A percentile compares a stretch with the other conserved stretches of the same genome.
phyloP scores from a whole-genome alignment of 2,888 invertebrate genomes.

The Drosophila prolongata region DNA sequence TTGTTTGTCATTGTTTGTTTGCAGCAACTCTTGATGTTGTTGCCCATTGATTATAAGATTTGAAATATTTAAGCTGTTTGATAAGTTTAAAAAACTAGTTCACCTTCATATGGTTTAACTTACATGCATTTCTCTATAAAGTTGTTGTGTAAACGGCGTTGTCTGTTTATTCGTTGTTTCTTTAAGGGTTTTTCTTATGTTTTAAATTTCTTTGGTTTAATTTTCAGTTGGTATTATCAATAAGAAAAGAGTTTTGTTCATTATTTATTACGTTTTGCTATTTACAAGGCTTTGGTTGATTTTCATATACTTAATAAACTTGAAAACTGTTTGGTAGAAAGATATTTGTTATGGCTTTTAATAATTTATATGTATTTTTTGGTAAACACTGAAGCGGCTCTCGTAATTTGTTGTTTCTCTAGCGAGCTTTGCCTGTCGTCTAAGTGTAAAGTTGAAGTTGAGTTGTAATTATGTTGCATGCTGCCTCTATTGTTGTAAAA shows the following conservation, averaged over 20 bases:
- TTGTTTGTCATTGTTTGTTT: slow-evolving; percentile 46
- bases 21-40: slow-evolving; percentile 8
- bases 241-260: slow-evolving; percentile 36
- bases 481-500: slow-evolving; percentile 37
- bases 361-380: slow-evolving; percentile 6
- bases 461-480: slow-evolving; percentile 71
- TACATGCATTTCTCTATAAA: slow-evolving; percentile 63
- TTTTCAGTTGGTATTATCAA: slow-evolving; percentile 14
- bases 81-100: neutral
- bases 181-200: slow-evolving; percentile 5
- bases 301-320: slow-evolving; percentile 30
- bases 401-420: slow-evolving; percentile 39
- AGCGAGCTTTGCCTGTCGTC: slow-evolving; percentile 57
- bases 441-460: slow-evolving; percentile 51
- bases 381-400: slow-evolving; percentile 3
- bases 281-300: slow-evolving; percentile 55
- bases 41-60: neutral
- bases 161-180: slow-evolving; percentile 81
- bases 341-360: slow-evolving; percentile 1
- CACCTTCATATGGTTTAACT: slow-evolving; percentile 35
- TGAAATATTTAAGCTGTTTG: neutral
- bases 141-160: slow-evolving; percentile 75
- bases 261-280: slow-evolving; percentile 37
- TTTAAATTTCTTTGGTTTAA: slow-evolving; percentile 30
- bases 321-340: slow-evolving; percentile 30